A percentile compares a stretch with the other conserved stretches of the same genome.
These are phyloP conservation scores for Agrochola lychnidis DNA, from an alignment of 2,888 invertebrate genomes.

Conservation along the genomic window DNA sequence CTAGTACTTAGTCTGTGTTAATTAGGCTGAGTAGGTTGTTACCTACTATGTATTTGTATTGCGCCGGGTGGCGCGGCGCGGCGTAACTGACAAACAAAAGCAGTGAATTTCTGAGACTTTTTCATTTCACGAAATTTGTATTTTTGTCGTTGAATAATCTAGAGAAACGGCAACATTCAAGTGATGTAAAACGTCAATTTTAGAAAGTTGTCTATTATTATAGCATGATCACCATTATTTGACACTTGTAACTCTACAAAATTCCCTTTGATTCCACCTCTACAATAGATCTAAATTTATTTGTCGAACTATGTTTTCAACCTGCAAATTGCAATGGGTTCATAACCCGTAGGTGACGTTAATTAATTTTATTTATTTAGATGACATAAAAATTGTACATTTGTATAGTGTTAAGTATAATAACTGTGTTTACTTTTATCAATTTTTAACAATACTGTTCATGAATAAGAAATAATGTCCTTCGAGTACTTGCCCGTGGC, in stretches of 20 bases:
- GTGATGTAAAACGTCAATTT: slow-evolving; percentile 79
- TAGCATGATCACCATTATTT: slow-evolving; percentile 74
- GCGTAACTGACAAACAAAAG: too few species aligned
- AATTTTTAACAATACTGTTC: slow-evolving; percentile 84
- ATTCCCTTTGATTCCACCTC: slow-evolving; percentile 70
- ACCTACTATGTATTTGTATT: too few species aligned
- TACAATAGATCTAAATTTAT: slow-evolving; percentile 76
- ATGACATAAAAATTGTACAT: slow-evolving; percentile 88
- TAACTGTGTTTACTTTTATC: slow-evolving; percentile 86
- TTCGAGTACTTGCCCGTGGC: slow-evolving; percentile 96
- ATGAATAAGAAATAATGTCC: slow-evolving; percentile 90
- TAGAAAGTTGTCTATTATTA: slow-evolving; percentile 86
- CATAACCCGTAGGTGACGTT: slow-evolving; percentile 90
- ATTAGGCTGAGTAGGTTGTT: too few species aligned
- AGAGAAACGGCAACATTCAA: slow-evolving; percentile 69
- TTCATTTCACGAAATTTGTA: not conserved
- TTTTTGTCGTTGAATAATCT: slow-evolving; percentile 15
- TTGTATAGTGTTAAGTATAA: slow-evolving; percentile 87
- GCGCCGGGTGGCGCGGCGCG: too few species aligned
- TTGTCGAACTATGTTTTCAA: slow-evolving; percentile 86
- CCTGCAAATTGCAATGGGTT: slow-evolving; percentile 89
- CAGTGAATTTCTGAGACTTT: too few species aligned
- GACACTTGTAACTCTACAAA: slow-evolving; percentile 74
- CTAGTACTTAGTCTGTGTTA: too few species aligned
- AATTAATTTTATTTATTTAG: slow-evolving; percentile 89